Base-by-base conservation (phyloP, 2,888 invertebrate genomes). In the Lissonota sp. region DNA sequence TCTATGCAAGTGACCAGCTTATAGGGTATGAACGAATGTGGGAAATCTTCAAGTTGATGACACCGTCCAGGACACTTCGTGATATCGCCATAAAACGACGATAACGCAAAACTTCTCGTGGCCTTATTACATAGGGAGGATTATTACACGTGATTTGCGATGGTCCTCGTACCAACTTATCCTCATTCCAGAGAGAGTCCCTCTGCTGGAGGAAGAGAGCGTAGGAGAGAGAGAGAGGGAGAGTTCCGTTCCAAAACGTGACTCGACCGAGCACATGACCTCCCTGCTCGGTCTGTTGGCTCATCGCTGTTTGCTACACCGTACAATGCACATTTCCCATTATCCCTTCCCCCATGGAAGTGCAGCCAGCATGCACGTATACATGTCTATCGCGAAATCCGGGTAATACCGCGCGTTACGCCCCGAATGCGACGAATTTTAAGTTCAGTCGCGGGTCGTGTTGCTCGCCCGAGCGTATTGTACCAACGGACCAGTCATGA, bases 201-300 rank as follows among this genome's bases (percentile, higher is more conserved):
- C 26, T 26, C 26, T 26, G 26, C 71, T 14, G 51, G 51, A 51
- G 51, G 70, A 49, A 26, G 26, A 26, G 26, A 26, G 26, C 26
- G 26, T 26, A 3, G 26, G 26, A 26, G 26, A 26, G 26, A 26
- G 26, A 26, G 26, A 26, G 26, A 26, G 1, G 26, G 26, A 26
- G 76, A 77, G 51, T 64, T 70, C 42, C 57, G 64, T 77, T 58
- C 26, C 58, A 42, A 51, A 71, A 58, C 66, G 77, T 71, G 71
- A 77, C 71, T 77, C 71, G 39, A 37, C 12, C 42, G 26, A 26
- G 37, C 53, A 51, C 77, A 58, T 58, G 66, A 67, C 53, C 60
- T 72, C 66, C 16, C 66, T 51, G 60, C 57, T 70, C 39, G 57
- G 14, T 64, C 57, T 8, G 57, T 39, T 57, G 57, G 14, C 12